These are phyloP conservation scores for Basileuterus tristriatus DNA, from an alignment of 2,797 vertebrate species.

Conservation along the genomic window DNA sequence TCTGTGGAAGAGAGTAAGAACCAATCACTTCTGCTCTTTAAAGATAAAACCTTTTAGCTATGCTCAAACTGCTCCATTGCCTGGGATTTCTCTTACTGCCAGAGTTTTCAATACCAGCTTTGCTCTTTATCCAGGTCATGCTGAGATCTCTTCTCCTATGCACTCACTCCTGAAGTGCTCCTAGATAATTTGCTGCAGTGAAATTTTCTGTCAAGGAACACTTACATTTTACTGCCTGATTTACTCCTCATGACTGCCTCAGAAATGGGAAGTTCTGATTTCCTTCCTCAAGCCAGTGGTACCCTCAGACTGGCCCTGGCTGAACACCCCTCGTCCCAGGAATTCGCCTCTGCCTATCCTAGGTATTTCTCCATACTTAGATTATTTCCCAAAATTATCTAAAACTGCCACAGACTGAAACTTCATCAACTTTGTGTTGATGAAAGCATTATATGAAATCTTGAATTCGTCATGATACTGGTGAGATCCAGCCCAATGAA, in stretches of 20 bases:
- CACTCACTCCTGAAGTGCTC: neutral
- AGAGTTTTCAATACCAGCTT: neutral
- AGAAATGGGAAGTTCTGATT: neutral
- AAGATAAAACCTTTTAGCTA: neutral
- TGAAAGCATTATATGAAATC: neutral
- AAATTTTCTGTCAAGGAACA: neutral
- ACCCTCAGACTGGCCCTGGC: neutral
- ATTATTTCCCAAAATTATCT: neutral
- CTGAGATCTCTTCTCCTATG: neutral
- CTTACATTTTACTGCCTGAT: neutral
- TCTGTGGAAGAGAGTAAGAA: neutral
- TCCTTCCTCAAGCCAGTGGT: neutral
- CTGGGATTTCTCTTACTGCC: neutral
- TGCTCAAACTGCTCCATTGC: neutral
- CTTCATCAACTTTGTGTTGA: fast-evolving
- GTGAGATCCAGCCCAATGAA: neutral
- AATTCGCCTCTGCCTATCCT: neutral
- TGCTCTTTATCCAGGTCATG: neutral
- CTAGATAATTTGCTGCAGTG: neutral
- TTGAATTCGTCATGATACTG: neutral
- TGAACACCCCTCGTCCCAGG: neutral
- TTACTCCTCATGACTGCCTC: neutral
- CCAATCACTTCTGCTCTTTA: neutral
- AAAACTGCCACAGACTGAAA: neutral
- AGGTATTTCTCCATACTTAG: neutral